phyloP scores from a whole-genome alignment of 2,888 invertebrate genomes.

The Taphrorychus bicolor region DNA sequence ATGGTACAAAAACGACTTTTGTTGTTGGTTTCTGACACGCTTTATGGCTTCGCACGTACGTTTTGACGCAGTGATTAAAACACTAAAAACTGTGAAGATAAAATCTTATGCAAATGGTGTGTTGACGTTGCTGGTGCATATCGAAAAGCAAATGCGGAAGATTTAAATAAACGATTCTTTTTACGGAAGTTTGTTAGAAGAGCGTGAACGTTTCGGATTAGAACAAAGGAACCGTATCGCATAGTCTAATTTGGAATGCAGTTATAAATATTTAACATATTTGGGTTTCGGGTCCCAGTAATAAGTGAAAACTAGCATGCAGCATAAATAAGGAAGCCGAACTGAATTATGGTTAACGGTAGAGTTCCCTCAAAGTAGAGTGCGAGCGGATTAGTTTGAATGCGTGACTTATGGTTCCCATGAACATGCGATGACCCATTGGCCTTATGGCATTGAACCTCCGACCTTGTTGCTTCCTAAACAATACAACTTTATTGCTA shows the following conservation, averaged over 20 bases:
- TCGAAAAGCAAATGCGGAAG: slow-evolving; percentile 49
- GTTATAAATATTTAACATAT: not conserved
- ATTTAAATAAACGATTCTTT: slow-evolving; percentile 51
- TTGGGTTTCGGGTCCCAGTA: not conserved
- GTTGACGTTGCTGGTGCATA: slow-evolving; percentile 44
- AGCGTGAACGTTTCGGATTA: slow-evolving; percentile 50
- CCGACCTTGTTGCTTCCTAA: not conserved
- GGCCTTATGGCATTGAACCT: not conserved
- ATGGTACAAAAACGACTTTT: no score
- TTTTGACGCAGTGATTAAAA: not conserved
- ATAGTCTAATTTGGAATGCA: not conserved
- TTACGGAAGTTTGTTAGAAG: slow-evolving; percentile 50
- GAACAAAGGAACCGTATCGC: slow-evolving; percentile 9
- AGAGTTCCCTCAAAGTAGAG: not conserved
- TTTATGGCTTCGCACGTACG: no score
- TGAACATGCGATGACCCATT: not conserved
- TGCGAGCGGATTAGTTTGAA: not conserved
- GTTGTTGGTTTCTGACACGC: no score
- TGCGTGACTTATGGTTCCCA: not conserved
- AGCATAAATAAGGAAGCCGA: not conserved
- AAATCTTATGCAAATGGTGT: not conserved
- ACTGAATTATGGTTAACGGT: not conserved
- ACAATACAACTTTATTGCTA: no score
- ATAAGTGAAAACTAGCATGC: not conserved
- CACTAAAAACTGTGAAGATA: not conserved